Evolutionary conservation across 2,797 vertebrate genomes (phyloP).

Genomic region (Sebastes minor): DNA sequence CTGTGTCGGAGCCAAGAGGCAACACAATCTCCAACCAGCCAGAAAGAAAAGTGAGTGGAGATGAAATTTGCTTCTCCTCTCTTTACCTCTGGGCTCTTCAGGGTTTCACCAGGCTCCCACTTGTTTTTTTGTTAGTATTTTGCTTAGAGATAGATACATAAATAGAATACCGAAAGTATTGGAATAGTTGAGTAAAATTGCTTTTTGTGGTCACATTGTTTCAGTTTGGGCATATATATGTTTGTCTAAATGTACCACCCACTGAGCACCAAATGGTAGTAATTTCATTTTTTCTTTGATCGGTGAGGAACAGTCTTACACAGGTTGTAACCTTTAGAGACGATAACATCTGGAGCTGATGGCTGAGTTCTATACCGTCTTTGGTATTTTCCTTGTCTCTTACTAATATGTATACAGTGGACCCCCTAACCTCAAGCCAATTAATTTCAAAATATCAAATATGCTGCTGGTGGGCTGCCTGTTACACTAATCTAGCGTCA

Average conservation of each 20-base stretch:
- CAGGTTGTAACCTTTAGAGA: not conserved
- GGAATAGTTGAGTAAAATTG: not conserved
- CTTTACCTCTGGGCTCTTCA: conserved; percentile 6
- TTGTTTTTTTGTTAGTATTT: conserved; percentile 9
- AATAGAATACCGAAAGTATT: not conserved
- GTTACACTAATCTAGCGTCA: too few relatives aligned
- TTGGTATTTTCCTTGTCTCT: not conserved
- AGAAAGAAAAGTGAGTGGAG: conserved; percentile 37
- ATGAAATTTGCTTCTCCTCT: conserved; percentile 39
- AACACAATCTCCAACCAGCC: conserved; percentile 45
- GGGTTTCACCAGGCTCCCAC: not conserved
- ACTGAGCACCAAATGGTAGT: not conserved
- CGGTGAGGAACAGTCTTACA: not conserved
- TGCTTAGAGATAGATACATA: not conserved
- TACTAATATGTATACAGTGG: not conserved
- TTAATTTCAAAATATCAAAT: too few relatives aligned
- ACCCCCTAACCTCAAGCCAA: too few relatives aligned
- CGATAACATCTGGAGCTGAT: not conserved
- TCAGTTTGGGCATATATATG: not conserved
- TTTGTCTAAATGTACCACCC: not conserved
- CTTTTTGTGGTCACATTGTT: not conserved
- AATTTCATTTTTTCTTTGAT: not conserved
- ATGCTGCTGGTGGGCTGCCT: too few relatives aligned
- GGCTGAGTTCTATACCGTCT: not conserved
- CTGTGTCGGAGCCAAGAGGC: conserved; percentile 25